A percentile compares a stretch with the other conserved stretches of the same genome.
These are phyloP conservation scores for Saguinus imperator DNA, from an alignment of 2,113 vertebrate species.

Conservation along the genomic window DNA sequence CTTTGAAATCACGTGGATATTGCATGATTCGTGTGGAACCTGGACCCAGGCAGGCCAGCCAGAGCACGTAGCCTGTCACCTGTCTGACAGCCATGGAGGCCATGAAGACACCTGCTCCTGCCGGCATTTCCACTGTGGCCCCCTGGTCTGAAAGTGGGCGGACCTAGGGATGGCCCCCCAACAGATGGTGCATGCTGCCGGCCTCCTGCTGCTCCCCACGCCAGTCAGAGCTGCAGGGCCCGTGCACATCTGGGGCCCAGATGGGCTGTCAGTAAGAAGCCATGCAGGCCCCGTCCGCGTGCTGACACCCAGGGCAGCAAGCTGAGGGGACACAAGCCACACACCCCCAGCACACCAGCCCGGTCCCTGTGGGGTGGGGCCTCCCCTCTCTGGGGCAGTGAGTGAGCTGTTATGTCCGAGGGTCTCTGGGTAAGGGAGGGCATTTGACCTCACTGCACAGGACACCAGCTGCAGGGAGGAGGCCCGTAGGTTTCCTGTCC, in stretches of 20 bases:
- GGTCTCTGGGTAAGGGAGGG: not conserved
- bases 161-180: too few species aligned
- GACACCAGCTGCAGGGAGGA: not conserved
- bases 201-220: not conserved
- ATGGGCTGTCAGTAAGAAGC: not conserved
- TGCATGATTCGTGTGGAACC: accelerated
- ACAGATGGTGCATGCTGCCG: not conserved
- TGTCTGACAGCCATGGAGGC: not conserved
- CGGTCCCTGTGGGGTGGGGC: not conserved
- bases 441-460: not conserved
- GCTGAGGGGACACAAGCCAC: not conserved
- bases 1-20: not conserved
- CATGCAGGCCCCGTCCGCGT: not conserved
- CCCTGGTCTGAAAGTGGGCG: not conserved
- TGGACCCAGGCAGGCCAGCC: not conserved
- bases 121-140: not conserved
- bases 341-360: accelerated
- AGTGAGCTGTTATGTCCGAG: not conserved
- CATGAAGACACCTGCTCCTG: too few species aligned
- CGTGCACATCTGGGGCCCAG: accelerated
- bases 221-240: not conserved
- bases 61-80: too few species aligned
- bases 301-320: not conserved
- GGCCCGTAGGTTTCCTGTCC: not conserved
- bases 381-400: not conserved